Evolutionary conservation across 53 echinoderm and acorn worm species (phyloP), one percentile per base, ranked within the genome.

Genomic region (Zoroaster sp.): DNA sequence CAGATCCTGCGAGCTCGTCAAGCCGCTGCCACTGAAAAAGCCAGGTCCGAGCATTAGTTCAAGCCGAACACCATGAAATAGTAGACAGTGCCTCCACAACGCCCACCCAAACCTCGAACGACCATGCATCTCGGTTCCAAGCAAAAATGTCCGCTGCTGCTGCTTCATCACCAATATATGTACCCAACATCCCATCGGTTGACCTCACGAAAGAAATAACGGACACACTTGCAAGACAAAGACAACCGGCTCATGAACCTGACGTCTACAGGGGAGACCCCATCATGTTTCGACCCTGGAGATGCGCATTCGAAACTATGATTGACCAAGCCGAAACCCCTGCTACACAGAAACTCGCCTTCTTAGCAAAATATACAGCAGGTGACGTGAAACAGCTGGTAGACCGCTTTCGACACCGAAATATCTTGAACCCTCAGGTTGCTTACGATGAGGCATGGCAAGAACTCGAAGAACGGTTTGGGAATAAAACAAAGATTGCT

Each of bases 171-270:
- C 73, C 35, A 23, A 39, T 40, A 23, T 17, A 14, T 5, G 78
- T 21, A 54, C 59, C 66, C 21, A 40, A 79, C 1, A 43, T 21
- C 45, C 21, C 42, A 10, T 39, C 83, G 65, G 83, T 74, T 0
- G 72, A 69, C 45, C 89, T 89, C 4, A 89, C 89, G n/a, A 90
- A 53, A 33, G 38, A 90, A 35, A 83, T 90, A 4, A 83, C 74
- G 0, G 66, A 90, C 41, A 83, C 74, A 31, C 47, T 90, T 3
- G 83, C 83, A 3, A 38, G 65, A 12, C 90, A 90, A 18, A 42
- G 90, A 63, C 90, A 90, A 42, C 90, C 83, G 33, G 31, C 83
- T 41, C 90, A 90, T 23, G 90, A 90, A 40, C 90, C 90, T 1
- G 90, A 90, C 59, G 20, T 90, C n/a, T 90, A 83, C 47, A 15